Conservation (phyloP, 53 echinoderm and acorn worm species). For the Paracentrotus lividus region DNA sequence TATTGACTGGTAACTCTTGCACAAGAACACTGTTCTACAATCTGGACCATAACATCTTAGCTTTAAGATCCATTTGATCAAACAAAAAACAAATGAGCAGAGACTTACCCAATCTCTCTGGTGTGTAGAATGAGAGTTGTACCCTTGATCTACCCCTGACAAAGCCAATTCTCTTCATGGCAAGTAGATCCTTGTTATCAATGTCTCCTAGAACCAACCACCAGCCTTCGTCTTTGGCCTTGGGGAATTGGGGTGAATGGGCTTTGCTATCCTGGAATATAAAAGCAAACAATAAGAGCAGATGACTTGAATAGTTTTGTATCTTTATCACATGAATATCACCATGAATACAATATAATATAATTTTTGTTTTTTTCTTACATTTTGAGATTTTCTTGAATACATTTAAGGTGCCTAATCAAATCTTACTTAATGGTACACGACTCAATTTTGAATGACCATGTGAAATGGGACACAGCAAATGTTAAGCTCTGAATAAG, state of each 20-base stretch:
- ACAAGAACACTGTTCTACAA: too few species aligned
- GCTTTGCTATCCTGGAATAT: slow-evolving; percentile 82
- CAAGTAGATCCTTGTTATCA: slow-evolving; percentile 90
- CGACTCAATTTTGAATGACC: too few species aligned
- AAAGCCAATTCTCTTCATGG: slow-evolving; percentile 88
- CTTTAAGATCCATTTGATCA: too few species aligned
- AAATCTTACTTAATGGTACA: too few species aligned
- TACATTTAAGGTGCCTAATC: too few species aligned
- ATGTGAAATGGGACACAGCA: too few species aligned
- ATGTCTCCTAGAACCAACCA: slow-evolving; percentile 93
- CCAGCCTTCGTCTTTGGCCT: slow-evolving; percentile 95
- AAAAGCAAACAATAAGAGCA: not conserved
- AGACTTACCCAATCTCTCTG: slow-evolving; percentile 85
- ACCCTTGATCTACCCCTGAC: slow-evolving; percentile 75
- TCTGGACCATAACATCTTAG: too few species aligned
- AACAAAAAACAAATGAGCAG: not conserved
- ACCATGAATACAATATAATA: slow-evolving; percentile 23
- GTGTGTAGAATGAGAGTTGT: slow-evolving; percentile 93
- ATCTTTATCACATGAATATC: not conserved
- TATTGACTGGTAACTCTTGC: too few species aligned
- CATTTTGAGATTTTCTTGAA: too few species aligned
- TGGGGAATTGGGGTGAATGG: slow-evolving; percentile 90
- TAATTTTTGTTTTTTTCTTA: too few species aligned
- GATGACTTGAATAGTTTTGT: not conserved
- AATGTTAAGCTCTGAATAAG: too few species aligned